These are phyloP conservation scores for Sipha flava DNA, from an alignment of 1,140 invertebrate genomes.

Conservation along the genomic window DNA sequence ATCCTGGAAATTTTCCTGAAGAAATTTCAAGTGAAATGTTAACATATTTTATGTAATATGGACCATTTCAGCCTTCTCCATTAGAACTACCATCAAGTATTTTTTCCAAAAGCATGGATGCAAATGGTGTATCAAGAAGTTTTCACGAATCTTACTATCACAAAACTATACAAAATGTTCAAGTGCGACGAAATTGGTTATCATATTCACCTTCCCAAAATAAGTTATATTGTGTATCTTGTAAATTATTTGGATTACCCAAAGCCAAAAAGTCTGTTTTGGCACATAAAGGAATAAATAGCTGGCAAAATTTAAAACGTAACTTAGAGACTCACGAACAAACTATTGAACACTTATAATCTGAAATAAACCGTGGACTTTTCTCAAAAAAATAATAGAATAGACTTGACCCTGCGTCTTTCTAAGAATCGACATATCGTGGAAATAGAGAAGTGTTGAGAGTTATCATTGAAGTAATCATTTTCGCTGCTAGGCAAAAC, in stretches of 20 bases:
- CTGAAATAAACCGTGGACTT: neutral
- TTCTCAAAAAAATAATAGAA: neutral
- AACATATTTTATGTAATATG: neutral
- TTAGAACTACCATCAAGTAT: neutral
- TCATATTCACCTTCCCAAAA: neutral
- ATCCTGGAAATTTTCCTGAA: neutral
- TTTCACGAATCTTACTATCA: neutral
- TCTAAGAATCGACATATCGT: too few species aligned
- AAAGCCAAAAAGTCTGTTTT: neutral
- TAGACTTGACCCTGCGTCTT: neutral
- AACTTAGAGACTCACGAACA: neutral
- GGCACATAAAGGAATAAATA: neutral
- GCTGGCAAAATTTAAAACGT: neutral
- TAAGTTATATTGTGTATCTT: neutral
- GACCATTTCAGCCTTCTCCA: neutral
- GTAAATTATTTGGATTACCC: neutral
- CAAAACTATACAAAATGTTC: neutral
- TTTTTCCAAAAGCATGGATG: neutral
- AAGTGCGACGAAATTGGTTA: neutral
- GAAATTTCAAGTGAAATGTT: neutral
- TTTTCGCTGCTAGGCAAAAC: neutral
- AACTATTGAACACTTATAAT: neutral
- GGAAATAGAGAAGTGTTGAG: too few species aligned
- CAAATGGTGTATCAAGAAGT: neutral
- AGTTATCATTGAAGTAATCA: too few species aligned